A percentile compares a stretch with the other conserved stretches of the same genome.
Conservation (phyloP, 1,140 invertebrate species). For the Asbolus verrucosus region DNA sequence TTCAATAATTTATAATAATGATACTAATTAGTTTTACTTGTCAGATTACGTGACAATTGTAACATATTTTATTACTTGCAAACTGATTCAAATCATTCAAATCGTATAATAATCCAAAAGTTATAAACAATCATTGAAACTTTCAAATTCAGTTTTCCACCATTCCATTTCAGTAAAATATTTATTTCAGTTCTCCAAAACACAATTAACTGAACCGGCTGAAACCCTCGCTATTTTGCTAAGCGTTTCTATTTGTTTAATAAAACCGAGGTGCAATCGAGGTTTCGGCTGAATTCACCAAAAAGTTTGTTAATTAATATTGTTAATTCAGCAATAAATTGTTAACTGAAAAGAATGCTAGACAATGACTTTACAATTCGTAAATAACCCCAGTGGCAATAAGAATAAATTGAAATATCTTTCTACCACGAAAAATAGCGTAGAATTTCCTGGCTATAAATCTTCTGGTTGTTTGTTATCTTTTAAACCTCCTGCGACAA, state of each 20-base stretch:
- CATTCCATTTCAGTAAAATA: neutral
- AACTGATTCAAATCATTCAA: neutral
- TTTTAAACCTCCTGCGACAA: constrained; percentile 51
- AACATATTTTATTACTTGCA: neutral
- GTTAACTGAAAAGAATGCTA: too few species aligned
- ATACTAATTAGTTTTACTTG: too few species aligned
- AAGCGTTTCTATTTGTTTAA: neutral
- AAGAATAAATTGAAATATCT: constrained; percentile 36
- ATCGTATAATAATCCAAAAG: constrained; percentile 4
- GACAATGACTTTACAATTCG: too few species aligned
- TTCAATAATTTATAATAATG: too few species aligned
- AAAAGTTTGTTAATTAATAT: constrained; percentile 9
- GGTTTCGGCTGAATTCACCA: neutral
- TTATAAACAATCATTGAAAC: neutral
- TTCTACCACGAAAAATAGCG: constrained; percentile 32
- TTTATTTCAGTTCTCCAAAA: neutral
- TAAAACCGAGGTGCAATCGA: neutral
- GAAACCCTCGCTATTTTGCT: neutral
- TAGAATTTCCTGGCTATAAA: constrained; percentile 40
- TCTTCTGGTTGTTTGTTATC: constrained; percentile 50
- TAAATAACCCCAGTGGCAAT: too few species aligned
- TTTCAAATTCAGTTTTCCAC: constrained; percentile 9
- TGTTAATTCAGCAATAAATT: too few species aligned
- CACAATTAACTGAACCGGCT: neutral
- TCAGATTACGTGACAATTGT: too few species aligned